These are phyloP conservation scores for Drosophila melanosoma DNA, from an alignment of 2,888 invertebrate species.

Conservation along the genomic window DNA sequence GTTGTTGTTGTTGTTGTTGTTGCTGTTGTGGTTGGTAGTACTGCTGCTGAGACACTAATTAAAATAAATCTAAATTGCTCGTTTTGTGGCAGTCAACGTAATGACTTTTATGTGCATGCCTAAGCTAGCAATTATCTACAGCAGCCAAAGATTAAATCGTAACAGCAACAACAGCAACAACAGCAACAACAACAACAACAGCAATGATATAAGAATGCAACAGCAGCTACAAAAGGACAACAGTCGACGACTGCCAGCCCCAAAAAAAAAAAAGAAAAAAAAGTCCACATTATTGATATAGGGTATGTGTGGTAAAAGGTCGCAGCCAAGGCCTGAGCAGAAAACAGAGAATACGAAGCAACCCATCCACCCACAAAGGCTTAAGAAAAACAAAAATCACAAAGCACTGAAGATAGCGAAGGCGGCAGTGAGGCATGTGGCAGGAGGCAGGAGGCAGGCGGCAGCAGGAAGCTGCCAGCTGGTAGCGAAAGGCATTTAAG, in stretches of 20 bases:
- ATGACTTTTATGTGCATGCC: conserved; percentile 78
- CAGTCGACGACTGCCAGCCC: conserved; percentile 47
- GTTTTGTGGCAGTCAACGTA: conserved; percentile 76
- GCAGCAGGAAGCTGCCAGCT: conserved; percentile 19
- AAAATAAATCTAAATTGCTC: conserved; percentile 79
- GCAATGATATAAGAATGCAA: conserved; percentile 32
- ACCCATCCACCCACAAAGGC: conserved; percentile 50
- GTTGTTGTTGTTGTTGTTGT: conserved; percentile 23
- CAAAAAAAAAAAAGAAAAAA: conserved; percentile 51
- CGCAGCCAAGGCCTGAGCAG: conserved; percentile 4
- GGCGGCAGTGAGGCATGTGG: neutral
- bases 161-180: conserved; percentile 42
- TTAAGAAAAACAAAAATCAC: conserved; percentile 75
- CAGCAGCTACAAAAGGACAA: conserved; percentile 37
- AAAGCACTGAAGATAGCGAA: conserved; percentile 56
- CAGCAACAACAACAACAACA: neutral
- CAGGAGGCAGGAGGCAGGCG: neutral
- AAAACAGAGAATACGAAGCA: neutral
- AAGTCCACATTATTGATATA: conserved; percentile 72
- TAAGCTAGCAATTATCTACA: conserved; percentile 77
- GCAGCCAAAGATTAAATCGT: conserved; percentile 77
- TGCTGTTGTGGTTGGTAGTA: conserved; percentile 7
- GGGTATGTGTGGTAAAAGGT: conserved; percentile 23
- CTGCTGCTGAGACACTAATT: conserved; percentile 59
- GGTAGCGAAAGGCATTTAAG: conserved; percentile 50